Base-by-base conservation (phyloP, 2,797 vertebrate species). In the Capromys pilorides region DNA sequence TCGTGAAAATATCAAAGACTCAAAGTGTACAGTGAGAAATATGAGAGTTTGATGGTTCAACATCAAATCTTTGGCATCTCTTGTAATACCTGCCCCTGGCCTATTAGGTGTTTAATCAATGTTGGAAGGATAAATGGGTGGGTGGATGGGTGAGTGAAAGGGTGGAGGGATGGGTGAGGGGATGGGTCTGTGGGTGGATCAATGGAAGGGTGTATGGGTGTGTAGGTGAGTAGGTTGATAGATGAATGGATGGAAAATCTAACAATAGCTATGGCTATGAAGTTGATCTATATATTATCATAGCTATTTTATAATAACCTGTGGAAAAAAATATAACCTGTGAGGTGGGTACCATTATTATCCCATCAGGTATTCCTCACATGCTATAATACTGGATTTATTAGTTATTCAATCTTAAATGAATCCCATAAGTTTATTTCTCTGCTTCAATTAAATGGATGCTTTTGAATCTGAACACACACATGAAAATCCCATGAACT, bases 241-340 rank as follows among this genome's bases (percentile, higher is more conserved):
- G 59, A 22, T 61, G 59, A 21, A 24, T 22, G 21, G 28, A 1
- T 8, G 33, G 33, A 45, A 24, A 28, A 13, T 59, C 31, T 51
- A 45, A 45, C 11, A 91, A 51, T 57, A 28, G 22, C 41, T 78
- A 14, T 59, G 67, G 13, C 80, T 33, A 62, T 26, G 36, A 6
- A 31, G 26, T 81, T 78, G 69, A 8, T 28, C 19, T 88, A 3
- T 11, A 39, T 36, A 91, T 3, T 78, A 2, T 94, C 71, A 24
- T 0, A 41, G 28, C 84, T 62, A 12, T 33, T 77, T 87, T 71
- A 45, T 1, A 91, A 8, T 54, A 71, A 3, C 24, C 49, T 49
- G 0, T 11, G 22, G n/a, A n/a, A n/a, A n/a, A n/a, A n/a, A n/a
- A n/a, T n/a, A 8, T 54, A 71, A 3, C 24, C 49, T 49, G 0